phyloP scores from a whole-genome alignment of 2,797 vertebrate genomes.

The Cryptoprocta ferox region DNA sequence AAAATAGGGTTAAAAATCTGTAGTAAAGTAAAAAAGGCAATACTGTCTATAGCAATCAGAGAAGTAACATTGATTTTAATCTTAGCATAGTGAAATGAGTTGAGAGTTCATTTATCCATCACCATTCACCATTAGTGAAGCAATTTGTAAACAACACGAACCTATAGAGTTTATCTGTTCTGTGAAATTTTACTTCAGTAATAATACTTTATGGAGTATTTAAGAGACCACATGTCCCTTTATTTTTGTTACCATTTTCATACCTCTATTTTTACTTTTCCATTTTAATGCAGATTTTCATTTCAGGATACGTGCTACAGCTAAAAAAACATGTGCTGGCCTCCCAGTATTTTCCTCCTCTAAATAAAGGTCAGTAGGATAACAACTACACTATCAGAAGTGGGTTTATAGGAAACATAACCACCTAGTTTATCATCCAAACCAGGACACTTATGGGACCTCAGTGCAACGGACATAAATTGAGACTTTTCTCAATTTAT shows the following conservation, averaged over 20 bases:
- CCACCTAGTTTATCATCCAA: neutral
- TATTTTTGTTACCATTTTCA: neutral
- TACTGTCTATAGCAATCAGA: conserved; percentile 55
- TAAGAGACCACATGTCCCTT: neutral
- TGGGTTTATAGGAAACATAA: neutral
- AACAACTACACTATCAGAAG: neutral
- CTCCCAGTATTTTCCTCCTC: neutral
- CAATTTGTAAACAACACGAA: conserved; percentile 80
- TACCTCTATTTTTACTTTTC: conserved; percentile 3
- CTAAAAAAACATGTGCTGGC: neutral
- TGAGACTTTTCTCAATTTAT: neutral
- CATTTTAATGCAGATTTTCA: neutral
- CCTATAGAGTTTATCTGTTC: conserved; percentile 35
- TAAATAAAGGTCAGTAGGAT: neutral
- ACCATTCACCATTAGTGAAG: conserved; percentile 83
- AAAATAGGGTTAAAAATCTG: conserved; percentile 52
- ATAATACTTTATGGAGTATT: neutral
- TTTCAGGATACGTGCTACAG: neutral
- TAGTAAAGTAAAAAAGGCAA: conserved; percentile 38
- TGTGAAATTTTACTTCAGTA: conserved; percentile 57
- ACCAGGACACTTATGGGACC: neutral
- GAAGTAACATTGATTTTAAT: conserved; percentile 68
- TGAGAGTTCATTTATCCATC: conserved; percentile 82
- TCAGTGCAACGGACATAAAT: neutral
- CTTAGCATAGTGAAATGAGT: conserved; percentile 76